Evolutionary conservation across 2,888 invertebrate genomes (phyloP).

Genomic region (Frankliniella fusca): DNA sequence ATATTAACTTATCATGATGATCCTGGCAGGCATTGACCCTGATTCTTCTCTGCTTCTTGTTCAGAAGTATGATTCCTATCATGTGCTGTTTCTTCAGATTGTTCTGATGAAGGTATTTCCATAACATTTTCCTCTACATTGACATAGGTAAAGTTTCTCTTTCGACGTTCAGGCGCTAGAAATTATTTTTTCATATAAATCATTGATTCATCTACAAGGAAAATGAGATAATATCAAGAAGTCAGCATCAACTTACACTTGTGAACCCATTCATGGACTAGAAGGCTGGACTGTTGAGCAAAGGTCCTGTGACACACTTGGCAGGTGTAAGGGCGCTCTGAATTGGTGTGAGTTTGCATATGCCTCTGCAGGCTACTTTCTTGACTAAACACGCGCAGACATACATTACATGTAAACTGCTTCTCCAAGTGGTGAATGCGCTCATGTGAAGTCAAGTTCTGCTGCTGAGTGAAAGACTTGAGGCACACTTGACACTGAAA

Average conservation of each 20-base stretch:
- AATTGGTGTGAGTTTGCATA: background rate
- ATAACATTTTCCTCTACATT: slow-evolving; percentile 13
- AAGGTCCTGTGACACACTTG: slow-evolving; percentile 5
- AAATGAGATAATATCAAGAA: background rate
- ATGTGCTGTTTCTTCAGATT: background rate
- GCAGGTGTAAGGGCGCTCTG: background rate
- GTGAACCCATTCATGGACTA: slow-evolving; percentile 26
- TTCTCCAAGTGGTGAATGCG: background rate
- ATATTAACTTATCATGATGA: background rate
- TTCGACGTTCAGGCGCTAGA: background rate
- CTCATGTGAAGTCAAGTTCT: slow-evolving; percentile 10
- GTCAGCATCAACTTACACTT: background rate
- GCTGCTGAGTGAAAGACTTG: background rate
- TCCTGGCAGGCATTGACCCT: background rate
- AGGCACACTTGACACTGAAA: slow-evolving; percentile 15
- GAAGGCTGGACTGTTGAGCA: slow-evolving; percentile 12
- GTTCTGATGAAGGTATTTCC: background rate
- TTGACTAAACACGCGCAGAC: slow-evolving; percentile 12
- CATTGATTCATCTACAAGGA: background rate
- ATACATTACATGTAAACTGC: background rate
- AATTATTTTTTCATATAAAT: background rate
- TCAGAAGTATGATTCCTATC: background rate
- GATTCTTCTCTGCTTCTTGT: background rate
- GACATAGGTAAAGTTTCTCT: background rate
- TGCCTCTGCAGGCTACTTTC: slow-evolving; percentile 13